Evolutionary conservation across 2,113 vertebrate species (phyloP).

Genomic region (Anguilla rostrata): DNA sequence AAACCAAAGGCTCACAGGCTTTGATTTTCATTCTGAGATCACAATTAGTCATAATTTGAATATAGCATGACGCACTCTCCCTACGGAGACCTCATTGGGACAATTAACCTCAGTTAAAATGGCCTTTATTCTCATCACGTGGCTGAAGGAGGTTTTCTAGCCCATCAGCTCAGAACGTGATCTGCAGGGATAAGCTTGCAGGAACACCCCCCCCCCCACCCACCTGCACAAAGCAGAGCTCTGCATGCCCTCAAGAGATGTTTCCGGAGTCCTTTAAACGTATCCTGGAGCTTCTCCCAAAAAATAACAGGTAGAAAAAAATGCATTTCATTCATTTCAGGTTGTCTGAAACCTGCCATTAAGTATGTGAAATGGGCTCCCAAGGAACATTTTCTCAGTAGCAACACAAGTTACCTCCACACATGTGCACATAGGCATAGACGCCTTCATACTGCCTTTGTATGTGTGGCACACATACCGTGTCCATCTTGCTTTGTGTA

Average conservation of each 20-base stretch:
- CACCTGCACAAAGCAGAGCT: neutral
- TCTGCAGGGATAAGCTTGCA: neutral
- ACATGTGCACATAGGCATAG: neutral
- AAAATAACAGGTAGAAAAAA: neutral
- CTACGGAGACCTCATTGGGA: neutral
- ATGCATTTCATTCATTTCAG: too few species aligned
- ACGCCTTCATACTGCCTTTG: neutral
- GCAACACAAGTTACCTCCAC: neutral
- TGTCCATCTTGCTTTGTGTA: neutral
- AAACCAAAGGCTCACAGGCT: neutral
- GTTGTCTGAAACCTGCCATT: too few species aligned
- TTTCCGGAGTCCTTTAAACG: too few species aligned
- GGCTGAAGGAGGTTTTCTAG: neutral
- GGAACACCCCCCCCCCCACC: neutral
- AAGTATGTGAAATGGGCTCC: too few species aligned
- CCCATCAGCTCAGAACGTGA: neutral
- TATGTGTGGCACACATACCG: neutral
- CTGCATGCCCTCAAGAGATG: neutral
- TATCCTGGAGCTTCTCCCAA: neutral
- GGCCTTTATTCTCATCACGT: neutral
- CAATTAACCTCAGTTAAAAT: slow-evolving; percentile 11
- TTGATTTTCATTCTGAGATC: slow-evolving; percentile 54
- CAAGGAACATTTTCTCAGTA: too few species aligned
- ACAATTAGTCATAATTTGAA: slow-evolving; percentile 47
- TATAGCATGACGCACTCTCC: slow-evolving; percentile 41